phyloP scores from a whole-genome alignment of 2,113 vertebrate species.

The Myanophis thanlyinensis region DNA sequence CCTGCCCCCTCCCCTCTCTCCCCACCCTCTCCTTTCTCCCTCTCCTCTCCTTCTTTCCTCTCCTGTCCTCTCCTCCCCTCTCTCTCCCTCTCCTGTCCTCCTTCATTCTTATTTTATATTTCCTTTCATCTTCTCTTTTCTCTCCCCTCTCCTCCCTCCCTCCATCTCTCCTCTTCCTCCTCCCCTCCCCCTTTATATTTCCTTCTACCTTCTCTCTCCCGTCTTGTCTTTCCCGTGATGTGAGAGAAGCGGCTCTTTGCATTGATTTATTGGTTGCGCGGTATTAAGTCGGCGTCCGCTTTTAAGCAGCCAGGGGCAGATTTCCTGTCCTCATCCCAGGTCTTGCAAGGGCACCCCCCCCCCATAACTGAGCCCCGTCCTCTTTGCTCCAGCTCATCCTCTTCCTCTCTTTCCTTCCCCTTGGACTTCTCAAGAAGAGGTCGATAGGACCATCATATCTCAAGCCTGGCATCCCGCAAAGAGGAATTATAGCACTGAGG shows the following conservation, averaged over 20 bases:
- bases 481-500: background rate
- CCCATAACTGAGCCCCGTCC: background rate
- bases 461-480: background rate
- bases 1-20: rapidly evolving
- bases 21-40: too few relatives aligned
- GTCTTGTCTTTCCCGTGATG: background rate
- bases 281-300: background rate
- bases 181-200: too few relatives aligned
- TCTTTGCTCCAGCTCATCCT: background rate
- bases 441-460: background rate
- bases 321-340: background rate
- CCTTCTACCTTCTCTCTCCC: background rate
- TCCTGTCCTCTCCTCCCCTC: background rate
- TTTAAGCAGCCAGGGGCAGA: background rate
- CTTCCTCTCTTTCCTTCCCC: background rate
- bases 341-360: too few relatives aligned
- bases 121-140: too few relatives aligned
- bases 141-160: too few relatives aligned
- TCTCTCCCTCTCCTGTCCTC: too few relatives aligned
- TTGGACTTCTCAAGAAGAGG: background rate
- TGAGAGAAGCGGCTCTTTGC: too few relatives aligned
- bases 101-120: too few relatives aligned
- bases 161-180: background rate
- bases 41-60: background rate
- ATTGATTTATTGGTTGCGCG: background rate